Evolutionary conservation across 2,797 vertebrate species (phyloP), one percentile per base, ranked within the genome.

Genomic region (Notolabrus celidotus): DNA sequence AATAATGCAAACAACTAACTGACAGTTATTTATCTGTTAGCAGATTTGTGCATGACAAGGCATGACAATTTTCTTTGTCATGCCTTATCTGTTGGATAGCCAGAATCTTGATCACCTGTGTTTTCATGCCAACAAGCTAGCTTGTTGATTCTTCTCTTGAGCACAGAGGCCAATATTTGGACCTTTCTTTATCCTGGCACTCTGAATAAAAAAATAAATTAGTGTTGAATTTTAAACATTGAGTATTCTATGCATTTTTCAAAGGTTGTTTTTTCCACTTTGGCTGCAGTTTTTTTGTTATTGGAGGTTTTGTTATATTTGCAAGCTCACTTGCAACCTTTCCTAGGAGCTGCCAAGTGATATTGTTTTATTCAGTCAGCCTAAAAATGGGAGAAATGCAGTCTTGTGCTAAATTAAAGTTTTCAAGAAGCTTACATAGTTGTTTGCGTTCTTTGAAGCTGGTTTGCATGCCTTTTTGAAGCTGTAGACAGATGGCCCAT

Each of bases 401-500:
- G 27, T 33, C 61, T 66, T 50, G 19, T 51, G 51, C 41, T 49
- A 29, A 62, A 46, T 60, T 25, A 14, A 63, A 46, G 31, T 75
- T 70, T 51, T 53, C 38, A 43, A 63, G 49, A 16, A 34, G 47
- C 51, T 61, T 6, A 14, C 49, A 45, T 11, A 51, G 45, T 59
- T 31, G 3, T 41, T 17, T 5, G 11, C 15, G 31, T 55, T 71
- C 58, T 78, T 71, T 75, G 20, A 54, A 59, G 59, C 56, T 65
- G 61, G 54, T 75, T 69, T 36, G 17, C 47, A 15, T 42, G 65
- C 19, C 19, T 36, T 12, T 60, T 49, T 62, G 73, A 66, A 71
- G 61, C 61, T 67, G 54, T 1, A 46, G 53, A 77, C 85, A 83
- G 77, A 79, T 77, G 68, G 74, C 51, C 66, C 29, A 62, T 81